These are phyloP conservation scores for Trissolcus basalis DNA, from an alignment of 1,140 invertebrate species.

Conservation along the genomic window DNA sequence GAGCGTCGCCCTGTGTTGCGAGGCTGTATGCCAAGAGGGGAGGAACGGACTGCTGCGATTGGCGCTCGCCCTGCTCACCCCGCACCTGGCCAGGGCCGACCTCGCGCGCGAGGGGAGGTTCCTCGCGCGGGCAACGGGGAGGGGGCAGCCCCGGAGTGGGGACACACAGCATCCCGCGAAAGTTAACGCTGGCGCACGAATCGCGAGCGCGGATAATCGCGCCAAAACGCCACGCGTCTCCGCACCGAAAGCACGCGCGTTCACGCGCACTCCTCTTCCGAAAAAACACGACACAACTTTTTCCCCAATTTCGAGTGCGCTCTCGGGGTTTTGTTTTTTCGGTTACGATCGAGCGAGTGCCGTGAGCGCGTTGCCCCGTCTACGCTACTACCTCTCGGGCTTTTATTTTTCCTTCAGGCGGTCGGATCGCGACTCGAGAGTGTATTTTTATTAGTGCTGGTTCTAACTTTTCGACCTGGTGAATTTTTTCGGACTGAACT, in stretches of 20 bases:
- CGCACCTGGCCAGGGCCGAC: slow-evolving; percentile 45
- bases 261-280: slow-evolving; percentile 20
- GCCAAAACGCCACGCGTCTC: slow-evolving; percentile 60
- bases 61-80: slow-evolving; percentile 41
- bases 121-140: slow-evolving; percentile 8
- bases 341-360: neutral
- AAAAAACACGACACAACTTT: slow-evolving; percentile 13
- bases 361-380: slow-evolving; percentile 11
- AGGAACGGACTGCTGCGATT: slow-evolving; percentile 48
- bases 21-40: slow-evolving; percentile 32
- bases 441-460: slow-evolving; percentile 1
- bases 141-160: slow-evolving; percentile 1
- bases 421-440: too few species aligned
- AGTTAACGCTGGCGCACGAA: slow-evolving; percentile 45
- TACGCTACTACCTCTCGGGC: too few species aligned
- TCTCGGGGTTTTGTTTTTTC: too few species aligned
- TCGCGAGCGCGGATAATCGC: slow-evolving; percentile 46
- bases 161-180: slow-evolving; percentile 37
- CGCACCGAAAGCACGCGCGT: slow-evolving; percentile 56
- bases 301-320: neutral
- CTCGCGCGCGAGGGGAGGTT: slow-evolving; percentile 37
- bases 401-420: neutral
- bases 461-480: neutral
- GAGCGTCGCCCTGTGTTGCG: slow-evolving; percentile 50
- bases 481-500: slow-evolving; percentile 12